A percentile compares a stretch with the other conserved stretches of the same genome.
Evolutionary conservation across 2,113 vertebrate species (phyloP).

Genomic region (Caretta caretta): DNA sequence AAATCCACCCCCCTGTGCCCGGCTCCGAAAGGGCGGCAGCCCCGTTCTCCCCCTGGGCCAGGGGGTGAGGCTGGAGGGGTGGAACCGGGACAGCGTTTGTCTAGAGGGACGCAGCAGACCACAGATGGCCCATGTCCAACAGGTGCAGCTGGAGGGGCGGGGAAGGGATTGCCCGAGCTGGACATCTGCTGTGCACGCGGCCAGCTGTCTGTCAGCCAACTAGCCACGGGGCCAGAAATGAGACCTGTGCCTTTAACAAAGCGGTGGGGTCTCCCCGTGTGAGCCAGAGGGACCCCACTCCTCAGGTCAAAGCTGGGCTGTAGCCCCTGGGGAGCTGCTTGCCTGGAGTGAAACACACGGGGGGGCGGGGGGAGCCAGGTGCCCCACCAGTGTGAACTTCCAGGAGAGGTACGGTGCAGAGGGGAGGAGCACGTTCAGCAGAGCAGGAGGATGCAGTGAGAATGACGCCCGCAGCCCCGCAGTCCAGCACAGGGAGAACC

Average conservation of each 20-base stretch:
- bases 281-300: neutral
- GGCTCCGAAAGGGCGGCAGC: neutral
- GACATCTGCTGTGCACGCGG: neutral
- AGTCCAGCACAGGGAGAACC: neutral
- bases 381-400: neutral
- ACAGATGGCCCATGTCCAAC: constrained; percentile 80
- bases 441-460: neutral
- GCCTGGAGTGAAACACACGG: too few relatives aligned
- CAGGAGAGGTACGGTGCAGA: neutral
- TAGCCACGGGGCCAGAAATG: accelerated
- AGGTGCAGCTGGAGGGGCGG: constrained; percentile 67
- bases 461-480: too few relatives aligned
- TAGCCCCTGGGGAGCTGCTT: neutral
- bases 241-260: accelerated
- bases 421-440: neutral
- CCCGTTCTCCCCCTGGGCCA: neutral
- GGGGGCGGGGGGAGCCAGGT: neutral
- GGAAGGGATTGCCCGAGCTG: constrained; percentile 37
- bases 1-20: too few relatives aligned
- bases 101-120: neutral
- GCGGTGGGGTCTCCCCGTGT: accelerated
- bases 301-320: neutral
- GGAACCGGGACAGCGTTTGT: neutral
- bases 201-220: constrained; percentile 22
- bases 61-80: neutral